Percentiles rank a stretch among this genome's conserved stretches.
Evolutionary conservation across 1,140 invertebrate genomes (phyloP).

Genomic region (Bombus confusus): DNA sequence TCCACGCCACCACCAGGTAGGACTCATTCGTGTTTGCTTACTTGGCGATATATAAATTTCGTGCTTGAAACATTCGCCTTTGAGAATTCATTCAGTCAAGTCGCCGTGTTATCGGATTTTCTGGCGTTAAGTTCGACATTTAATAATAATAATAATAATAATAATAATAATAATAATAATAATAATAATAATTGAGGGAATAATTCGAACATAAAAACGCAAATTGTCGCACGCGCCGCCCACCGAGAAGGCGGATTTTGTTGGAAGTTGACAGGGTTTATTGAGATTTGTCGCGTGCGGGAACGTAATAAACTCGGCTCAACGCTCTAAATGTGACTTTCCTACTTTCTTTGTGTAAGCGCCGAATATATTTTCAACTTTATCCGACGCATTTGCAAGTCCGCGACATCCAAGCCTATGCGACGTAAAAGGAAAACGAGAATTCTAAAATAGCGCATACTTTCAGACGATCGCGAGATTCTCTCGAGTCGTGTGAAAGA

Average conservation of each 20-base stretch:
- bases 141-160: too few relatives aligned
- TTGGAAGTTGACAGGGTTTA: not conserved
- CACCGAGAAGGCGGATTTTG: not conserved
- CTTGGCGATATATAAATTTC: not conserved
- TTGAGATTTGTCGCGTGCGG: not conserved
- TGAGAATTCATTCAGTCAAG: not conserved
- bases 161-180: too few relatives aligned
- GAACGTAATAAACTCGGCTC: not conserved
- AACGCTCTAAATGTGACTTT: not conserved
- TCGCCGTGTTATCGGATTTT: not conserved
- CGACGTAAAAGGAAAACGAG: not conserved
- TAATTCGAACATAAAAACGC: too few relatives aligned
- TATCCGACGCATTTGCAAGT: not conserved
- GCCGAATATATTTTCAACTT: not conserved
- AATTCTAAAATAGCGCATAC: not conserved
- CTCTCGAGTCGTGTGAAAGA: too few relatives aligned
- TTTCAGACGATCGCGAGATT: not conserved
- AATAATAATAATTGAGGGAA: too few relatives aligned
- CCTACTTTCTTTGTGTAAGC: not conserved
- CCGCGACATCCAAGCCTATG: not conserved
- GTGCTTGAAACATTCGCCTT: not conserved
- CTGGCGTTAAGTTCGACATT: not conserved
- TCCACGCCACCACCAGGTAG: slow-evolving; percentile 69
- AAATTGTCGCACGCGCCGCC: not conserved
- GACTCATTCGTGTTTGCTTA: slow-evolving; percentile 20